Conservation (phyloP, 2,113 vertebrate species). For the Atrichornis clamosus region DNA sequence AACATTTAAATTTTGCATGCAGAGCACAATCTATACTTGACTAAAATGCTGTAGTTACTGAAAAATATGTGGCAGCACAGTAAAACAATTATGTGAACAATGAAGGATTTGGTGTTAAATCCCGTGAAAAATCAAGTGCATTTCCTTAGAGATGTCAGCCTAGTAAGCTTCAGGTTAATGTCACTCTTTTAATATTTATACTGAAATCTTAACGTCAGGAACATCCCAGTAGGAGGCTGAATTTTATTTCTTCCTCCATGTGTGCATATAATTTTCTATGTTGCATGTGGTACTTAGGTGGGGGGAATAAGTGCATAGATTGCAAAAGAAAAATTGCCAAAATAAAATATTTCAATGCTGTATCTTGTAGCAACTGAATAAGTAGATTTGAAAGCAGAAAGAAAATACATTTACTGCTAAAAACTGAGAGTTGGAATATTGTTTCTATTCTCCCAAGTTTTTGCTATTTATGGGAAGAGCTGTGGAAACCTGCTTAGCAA, state of each 20-base stretch:
- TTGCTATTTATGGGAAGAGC: not conserved
- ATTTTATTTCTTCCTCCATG: not conserved
- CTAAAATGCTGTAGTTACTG: not conserved
- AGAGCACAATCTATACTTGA: not conserved
- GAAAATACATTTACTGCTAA: not conserved
- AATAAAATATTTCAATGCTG: not conserved
- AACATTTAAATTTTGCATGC: not conserved
- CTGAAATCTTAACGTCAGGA: not conserved
- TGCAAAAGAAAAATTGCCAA: not conserved
- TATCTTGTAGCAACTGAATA: not conserved
- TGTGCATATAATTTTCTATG: not conserved
- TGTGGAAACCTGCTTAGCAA: not conserved
- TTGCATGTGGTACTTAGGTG: not conserved
- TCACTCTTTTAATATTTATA: not conserved
- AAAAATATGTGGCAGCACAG: not conserved
- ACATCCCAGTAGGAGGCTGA: not conserved
- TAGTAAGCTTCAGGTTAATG: not conserved
- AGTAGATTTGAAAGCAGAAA: not conserved
- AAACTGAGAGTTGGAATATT: not conserved
- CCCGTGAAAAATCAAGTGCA: not conserved
- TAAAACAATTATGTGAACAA: not conserved
- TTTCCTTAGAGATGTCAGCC: not conserved
- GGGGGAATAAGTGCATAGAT: not conserved
- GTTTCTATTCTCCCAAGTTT: not conserved
- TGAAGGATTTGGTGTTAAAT: not conserved